Conservation (phyloP, 2,888 invertebrate species). For the Dolichomitus sp. region DNA sequence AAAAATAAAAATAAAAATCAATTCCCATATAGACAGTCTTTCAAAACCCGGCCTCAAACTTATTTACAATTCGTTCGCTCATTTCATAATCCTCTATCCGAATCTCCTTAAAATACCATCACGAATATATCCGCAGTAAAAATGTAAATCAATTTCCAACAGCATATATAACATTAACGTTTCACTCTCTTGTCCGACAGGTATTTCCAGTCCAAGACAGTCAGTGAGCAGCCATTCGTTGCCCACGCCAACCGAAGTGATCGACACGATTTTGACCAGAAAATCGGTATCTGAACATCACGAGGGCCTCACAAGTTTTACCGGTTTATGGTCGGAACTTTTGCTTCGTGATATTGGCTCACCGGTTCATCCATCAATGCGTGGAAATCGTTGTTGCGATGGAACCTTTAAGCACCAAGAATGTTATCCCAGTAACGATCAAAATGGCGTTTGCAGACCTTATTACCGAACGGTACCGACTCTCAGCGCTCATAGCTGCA, state of each 20-base stretch:
- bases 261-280: constrained; percentile 87
- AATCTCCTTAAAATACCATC: neutral
- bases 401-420: constrained; percentile 84
- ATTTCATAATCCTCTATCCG: too few relatives aligned
- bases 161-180: neutral
- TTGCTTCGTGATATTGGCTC: constrained; percentile 91
- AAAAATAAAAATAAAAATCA: too few relatives aligned
- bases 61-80: too few relatives aligned
- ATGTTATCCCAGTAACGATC: constrained; percentile 86
- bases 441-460: constrained; percentile 87
- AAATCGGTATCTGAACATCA: constrained; percentile 89
- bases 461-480: constrained; percentile 91
- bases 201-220: constrained; percentile 86
- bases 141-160: neutral
- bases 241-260: constrained; percentile 89
- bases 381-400: constrained; percentile 76
- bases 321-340: constrained; percentile 94
- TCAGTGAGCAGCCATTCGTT: constrained; percentile 88
- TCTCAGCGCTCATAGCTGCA: constrained; percentile 78
- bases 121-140: neutral
- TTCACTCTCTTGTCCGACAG: constrained; percentile 77
- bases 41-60: too few relatives aligned
- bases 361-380: constrained; percentile 88
- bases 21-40: too few relatives aligned
- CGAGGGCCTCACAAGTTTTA: constrained; percentile 92